Evolutionary conservation across 92 coral and sea anemone genomes (phyloP), one percentile per base, ranked within the genome.

Genomic region (Meandrina meandrites): DNA sequence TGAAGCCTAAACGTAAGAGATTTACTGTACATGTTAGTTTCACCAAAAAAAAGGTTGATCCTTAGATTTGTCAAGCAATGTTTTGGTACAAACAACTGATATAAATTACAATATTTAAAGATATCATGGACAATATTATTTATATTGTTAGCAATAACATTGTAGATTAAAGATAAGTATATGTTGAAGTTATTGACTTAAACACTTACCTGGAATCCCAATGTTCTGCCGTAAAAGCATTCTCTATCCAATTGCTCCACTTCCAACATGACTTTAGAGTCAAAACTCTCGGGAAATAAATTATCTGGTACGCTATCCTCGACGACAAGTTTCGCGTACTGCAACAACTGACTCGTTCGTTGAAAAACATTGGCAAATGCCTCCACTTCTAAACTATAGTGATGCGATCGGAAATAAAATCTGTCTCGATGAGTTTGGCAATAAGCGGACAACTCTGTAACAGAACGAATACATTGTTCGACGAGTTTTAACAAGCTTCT

Each of bases 161-260:
- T 8, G 10, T 37, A 18, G 48, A 37, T 6, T 34, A 12, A 73
- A 21, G 78, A 73, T 73, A 73, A 73, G 50, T 42, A 34, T 35
- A 10, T 17, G 27, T 35, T 35, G 27, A 35, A 71, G 37, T 71
- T 71, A 71, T 4, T 35, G 24, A 71, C 48, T 34, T 73, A 36
- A 36, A 3, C 14, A 36, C 48, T 24, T 45, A 97, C 99, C 95
- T 97, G 99, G 90, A 97, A 97, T 30, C 99, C 99, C 17, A 97
- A 90, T 2, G 98, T 93, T 53, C 99, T 89, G 8, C 98, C 99
- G 78, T 97, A 97, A 76, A 97, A 97, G 74, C 99, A 97, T 45
- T 95, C 98, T 81, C 96, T 95, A 70, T 97, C 98, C 87, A 97
- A 54, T 76, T 87, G 89, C 56, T 97, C 97, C 16, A 91, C 94